Base-by-base conservation (phyloP, 2,113 vertebrate genomes). In the Cettia cetti region DNA sequence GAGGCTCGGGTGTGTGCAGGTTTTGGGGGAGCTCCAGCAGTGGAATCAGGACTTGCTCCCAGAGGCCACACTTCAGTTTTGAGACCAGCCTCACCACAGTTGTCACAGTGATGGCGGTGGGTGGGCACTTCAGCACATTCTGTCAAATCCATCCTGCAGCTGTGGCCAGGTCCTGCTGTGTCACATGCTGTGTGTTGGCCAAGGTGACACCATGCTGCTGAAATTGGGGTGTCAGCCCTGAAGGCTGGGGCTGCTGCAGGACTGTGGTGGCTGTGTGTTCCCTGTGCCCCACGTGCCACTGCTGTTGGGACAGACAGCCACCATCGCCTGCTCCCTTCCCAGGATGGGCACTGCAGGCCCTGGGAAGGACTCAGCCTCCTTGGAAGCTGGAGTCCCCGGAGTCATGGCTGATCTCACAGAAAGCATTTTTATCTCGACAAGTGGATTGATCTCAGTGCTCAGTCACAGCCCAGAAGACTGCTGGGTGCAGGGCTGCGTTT, bases 41-140 rank as follows among this genome's bases (percentile, higher is more conserved):
- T n/a, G 22, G 26, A 88, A 85, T 9, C 28, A 49, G 30, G 63
- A 60, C 20, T 72, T 42, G 53, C 17, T 65, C 31, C 45, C 60
- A 26, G 50, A 72, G 9, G 44, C 42, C 2, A 1, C 28, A 11
- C 65, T 84, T 89, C 3, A 26, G 56, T 12, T 30, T 84, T 74
- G 59, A 44, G 63, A 53, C 53, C 52, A 71, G 39, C 8, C 30
- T 47, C 5, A 11, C 6, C 1, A 1, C 63, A 54, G 33, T 71
- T 65, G n/a, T 61, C 39, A 42, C 1, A 4, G 2, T 1, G 3
- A 23, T 30, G 33, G 42, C 1, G 0, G 23, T 2, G 1, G 10
- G 17, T 35, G 37, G 49, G 35, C 1, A 0, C 10, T 83, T 40
- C 50, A 18, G 15, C 2, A 5, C 24, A 10, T 53, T 49, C 66